phyloP scores from a whole-genome alignment of 1,140 invertebrate species.

The Lutraria rhynchaena region DNA sequence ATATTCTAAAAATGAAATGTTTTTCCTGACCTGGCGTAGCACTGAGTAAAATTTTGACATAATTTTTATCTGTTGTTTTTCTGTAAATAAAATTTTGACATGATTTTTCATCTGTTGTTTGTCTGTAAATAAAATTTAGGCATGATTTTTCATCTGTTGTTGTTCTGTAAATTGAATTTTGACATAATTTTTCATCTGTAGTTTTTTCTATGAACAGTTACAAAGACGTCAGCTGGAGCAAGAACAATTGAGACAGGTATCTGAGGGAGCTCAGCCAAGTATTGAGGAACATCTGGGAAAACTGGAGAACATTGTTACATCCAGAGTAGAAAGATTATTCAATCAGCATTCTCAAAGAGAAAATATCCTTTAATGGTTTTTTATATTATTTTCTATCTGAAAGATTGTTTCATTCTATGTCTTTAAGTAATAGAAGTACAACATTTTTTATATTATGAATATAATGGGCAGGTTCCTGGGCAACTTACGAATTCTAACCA shows the following conservation, averaged over 20 bases:
- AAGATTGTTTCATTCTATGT: no score
- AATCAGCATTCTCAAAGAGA: slow-evolving; percentile 76
- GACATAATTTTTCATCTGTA: neutral
- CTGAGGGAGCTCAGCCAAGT: slow-evolving; percentile 66
- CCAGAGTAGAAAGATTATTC: slow-evolving; percentile 74
- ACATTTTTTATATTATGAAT: no score
- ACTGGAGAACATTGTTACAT: slow-evolving; percentile 72
- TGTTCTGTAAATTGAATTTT: neutral
- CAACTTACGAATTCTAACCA: no score
- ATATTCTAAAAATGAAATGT: no score
- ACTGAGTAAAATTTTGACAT: no score
- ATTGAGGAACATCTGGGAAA: slow-evolving; percentile 75
- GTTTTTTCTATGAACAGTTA: slow-evolving; percentile 41
- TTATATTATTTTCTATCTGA: no score
- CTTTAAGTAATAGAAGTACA: no score
- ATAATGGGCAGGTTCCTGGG: no score
- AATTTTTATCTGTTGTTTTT: no score
- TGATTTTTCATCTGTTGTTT: neutral
- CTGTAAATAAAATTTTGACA: neutral
- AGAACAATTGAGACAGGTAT: slow-evolving; percentile 66
- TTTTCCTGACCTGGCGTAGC: no score
- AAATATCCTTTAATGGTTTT: slow-evolving; percentile 78
- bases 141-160: neutral
- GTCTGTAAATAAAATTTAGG: neutral
- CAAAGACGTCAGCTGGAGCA: slow-evolving; percentile 72